These are phyloP conservation scores for Corynorhinus townsendii DNA, from an alignment of 2,113 vertebrate species.

Conservation along the genomic window DNA sequence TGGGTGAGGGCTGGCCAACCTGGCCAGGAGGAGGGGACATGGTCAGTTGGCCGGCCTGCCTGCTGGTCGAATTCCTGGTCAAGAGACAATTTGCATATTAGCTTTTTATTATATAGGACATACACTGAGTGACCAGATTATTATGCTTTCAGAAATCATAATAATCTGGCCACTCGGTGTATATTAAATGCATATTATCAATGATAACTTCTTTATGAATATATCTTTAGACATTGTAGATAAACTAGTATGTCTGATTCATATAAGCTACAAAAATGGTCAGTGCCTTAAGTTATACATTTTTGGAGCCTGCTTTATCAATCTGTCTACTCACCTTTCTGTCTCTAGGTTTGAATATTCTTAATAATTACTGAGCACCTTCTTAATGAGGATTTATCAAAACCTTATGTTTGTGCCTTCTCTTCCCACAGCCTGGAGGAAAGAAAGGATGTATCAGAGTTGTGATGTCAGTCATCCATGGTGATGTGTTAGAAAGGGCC, in stretches of 20 bases:
- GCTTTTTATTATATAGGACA: too few relatives aligned
- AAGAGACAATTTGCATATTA: too few relatives aligned
- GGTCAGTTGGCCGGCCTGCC: too few relatives aligned
- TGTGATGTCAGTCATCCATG: too few relatives aligned
- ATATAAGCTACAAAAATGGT: background rate
- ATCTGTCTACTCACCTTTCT: background rate
- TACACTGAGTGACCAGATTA: too few relatives aligned
- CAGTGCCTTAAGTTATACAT: background rate
- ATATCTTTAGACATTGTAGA: background rate
- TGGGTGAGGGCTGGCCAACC: too few relatives aligned
- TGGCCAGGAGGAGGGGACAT: too few relatives aligned
- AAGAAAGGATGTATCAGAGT: background rate
- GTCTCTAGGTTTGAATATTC: background rate
- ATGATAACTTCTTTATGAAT: background rate
- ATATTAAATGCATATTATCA: background rate
- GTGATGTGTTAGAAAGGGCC: background rate
- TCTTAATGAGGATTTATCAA: background rate
- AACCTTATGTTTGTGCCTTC: background rate
- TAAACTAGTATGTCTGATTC: background rate
- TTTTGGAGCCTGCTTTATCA: background rate
- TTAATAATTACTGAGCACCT: background rate
- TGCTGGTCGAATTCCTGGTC: too few relatives aligned
- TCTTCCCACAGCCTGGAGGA: background rate
- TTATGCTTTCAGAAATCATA: too few relatives aligned
- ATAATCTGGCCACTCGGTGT: too few relatives aligned